These are phyloP conservation scores for Leptogaster cylindrica DNA, from an alignment of 2,888 invertebrate species.

Conservation along the genomic window DNA sequence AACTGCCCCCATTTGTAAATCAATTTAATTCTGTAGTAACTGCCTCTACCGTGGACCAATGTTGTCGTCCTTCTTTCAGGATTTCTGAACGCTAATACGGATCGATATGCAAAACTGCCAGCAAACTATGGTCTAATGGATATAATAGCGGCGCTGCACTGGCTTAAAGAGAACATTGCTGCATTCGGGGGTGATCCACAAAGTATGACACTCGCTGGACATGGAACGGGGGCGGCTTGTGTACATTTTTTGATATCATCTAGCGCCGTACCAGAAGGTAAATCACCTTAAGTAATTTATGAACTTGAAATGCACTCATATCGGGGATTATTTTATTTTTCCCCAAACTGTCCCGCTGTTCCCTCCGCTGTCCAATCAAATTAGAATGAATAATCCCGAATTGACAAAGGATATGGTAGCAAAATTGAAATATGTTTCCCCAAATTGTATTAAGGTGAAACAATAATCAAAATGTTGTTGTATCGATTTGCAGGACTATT, in stretches of 20 bases:
- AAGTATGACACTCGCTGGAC: slow-evolving; percentile 92
- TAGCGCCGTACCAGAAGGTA: slow-evolving; percentile 91
- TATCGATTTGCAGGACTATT: slow-evolving; percentile 82
- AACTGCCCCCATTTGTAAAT: no score
- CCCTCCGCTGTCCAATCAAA: slow-evolving; percentile 5
- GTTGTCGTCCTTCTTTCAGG: slow-evolving; percentile 70
- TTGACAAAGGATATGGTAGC: slow-evolving; percentile 9
- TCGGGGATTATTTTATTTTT: neutral
- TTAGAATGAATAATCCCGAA: neutral
- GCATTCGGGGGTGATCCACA: slow-evolving; percentile 94
- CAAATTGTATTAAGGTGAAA: neutral
- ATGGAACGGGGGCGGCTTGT: slow-evolving; percentile 94
- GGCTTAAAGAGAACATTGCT: slow-evolving; percentile 94
- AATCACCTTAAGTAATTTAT: no score
- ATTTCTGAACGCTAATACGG: slow-evolving; percentile 87
- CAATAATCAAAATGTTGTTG: slow-evolving; percentile 62
- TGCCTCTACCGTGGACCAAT: no score
- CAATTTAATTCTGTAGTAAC: no score
- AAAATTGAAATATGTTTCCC: neutral
- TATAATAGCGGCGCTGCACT: slow-evolving; percentile 93
- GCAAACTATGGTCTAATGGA: slow-evolving; percentile 99
- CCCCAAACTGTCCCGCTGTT: neutral
- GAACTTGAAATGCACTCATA: no score
- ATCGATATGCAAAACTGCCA: slow-evolving; percentile 82
- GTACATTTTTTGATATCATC: slow-evolving; percentile 95